Percentiles rank a stretch among this genome's conserved stretches.
These are phyloP conservation scores for Pristionchus fissidentatus DNA, from an alignment of 2,888 invertebrate genomes.

Conservation along the genomic window DNA sequence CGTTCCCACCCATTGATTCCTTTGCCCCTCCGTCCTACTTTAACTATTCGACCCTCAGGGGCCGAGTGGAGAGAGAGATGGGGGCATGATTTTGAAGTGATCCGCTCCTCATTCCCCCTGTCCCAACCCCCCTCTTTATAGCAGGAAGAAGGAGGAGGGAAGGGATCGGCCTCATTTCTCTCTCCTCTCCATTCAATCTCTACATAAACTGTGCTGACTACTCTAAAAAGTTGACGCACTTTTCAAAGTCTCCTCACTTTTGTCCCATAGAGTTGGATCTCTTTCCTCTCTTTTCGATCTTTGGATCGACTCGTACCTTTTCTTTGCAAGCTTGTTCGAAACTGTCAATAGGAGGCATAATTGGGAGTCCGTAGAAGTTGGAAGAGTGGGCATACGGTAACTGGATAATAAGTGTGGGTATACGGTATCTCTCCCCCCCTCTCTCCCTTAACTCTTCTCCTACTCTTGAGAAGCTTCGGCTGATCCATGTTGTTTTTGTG, in stretches of 20 bases:
- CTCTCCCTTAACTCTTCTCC: not conserved
- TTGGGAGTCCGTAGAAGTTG: not conserved
- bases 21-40: constrained; percentile 17
- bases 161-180: constrained; percentile 32
- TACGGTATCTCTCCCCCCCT: no score
- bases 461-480: no score
- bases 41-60: not conserved
- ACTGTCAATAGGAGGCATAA: constrained; percentile 26
- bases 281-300: not conserved
- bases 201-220: not conserved
- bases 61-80: not conserved
- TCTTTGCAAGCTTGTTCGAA: not conserved
- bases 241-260: constrained; percentile 2
- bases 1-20: constrained; percentile 13
- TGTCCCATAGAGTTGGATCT: not conserved
- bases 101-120: not conserved
- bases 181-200: constrained; percentile 20
- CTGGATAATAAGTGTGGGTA: not conserved
- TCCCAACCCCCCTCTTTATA: constrained; percentile 26
- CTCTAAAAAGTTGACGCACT: constrained; percentile 34
- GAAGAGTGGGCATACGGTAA: not conserved
- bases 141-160: no score
- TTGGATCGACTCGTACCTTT: constrained; percentile 1
- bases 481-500: constrained; percentile 13
- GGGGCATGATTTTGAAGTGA: constrained; percentile 20